A percentile compares a stretch with the other conserved stretches of the same genome.
Evolutionary conservation across 2,113 vertebrate species (phyloP).

Genomic region (Macaca fascicularis): T2T-MFA8v1.1 NC_088385.1:36408501-36409000

Average conservation of each 20-base stretch:
- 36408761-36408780: background rate
- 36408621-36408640: background rate
- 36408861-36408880: background rate
- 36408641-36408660: background rate
- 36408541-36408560: background rate
- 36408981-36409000: background rate
- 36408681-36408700: background rate
- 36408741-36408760: background rate
- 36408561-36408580: background rate
- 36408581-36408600: background rate
- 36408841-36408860: background rate
- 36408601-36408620: background rate
- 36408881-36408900: background rate
- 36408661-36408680: background rate
- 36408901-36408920: background rate
- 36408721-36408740: background rate
- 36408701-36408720: background rate
- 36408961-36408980: background rate
- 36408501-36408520: background rate
- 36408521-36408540: background rate
- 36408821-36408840: background rate
- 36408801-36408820: background rate
- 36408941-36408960: background rate
- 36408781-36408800: background rate
- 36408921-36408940: background rate